Base-by-base conservation (phyloP, 92 coral and sea anemone species). In the Siderastrea siderea region DNA sequence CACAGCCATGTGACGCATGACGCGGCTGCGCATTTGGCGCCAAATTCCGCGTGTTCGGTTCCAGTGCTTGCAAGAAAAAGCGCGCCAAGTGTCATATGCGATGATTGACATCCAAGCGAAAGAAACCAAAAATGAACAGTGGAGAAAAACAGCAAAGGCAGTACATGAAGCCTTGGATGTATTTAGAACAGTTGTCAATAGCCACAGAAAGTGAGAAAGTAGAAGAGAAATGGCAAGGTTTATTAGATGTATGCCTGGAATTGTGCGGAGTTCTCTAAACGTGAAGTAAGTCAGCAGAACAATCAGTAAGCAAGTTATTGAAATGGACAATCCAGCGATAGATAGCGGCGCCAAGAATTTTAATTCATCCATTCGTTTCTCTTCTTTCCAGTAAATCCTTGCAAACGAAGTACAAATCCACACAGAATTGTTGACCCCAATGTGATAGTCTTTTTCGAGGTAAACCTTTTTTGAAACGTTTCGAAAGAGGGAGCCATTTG, bases 91-190 rank as follows among this genome's bases (percentile, higher is more conserved):
- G 79, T 93, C 96, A 65, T 84, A 49, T 1, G 93, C 92, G 26
- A 93, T 93, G 57, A 93, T 72, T 17, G 92, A 61, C 91, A 88
- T 93, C 87, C 96, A 93, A 15, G 86, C 88, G 51, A 93, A 93
- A 47, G 92, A 83, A 6, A 89, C 93, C 61, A 93, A 79, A 74
- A 83, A 87, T 11, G 72, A 48, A 72, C 78, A 90, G 17, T 93
- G 96, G 49, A 93, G 92, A 4, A 47, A 50, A 1, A 87, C 68
- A 6, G 96, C 88, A 9, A 77, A 17, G 3, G 71, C 85, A 19
- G 80, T 67, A 67, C 93, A 90, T 2, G 82, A 74, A 12, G 58
- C 70, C 43, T 82, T 73, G 6, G 73, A 54, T 1, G 87, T 65
- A 3, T 86, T 79, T 7, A 82, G 84, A 47, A 87, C 90, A 16